phyloP scores from a whole-genome alignment of 2,888 invertebrate species.

The Ophonus ardosiacus region DNA sequence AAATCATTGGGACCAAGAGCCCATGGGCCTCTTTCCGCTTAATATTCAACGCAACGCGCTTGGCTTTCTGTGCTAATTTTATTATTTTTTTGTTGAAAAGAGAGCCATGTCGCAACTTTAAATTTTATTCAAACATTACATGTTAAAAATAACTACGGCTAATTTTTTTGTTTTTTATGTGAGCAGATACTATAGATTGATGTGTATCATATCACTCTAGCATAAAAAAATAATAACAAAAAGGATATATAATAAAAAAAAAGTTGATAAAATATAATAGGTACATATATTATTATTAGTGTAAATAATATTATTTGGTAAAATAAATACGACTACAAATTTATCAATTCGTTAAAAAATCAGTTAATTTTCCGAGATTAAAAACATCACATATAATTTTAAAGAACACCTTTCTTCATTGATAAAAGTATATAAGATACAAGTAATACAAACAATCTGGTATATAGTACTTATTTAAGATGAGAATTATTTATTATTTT shows the following conservation, averaged over 20 bases:
- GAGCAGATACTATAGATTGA: constrained; percentile 67
- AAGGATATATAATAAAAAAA: constrained; percentile 66
- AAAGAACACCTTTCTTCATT: constrained; percentile 73
- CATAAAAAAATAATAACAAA: constrained; percentile 63
- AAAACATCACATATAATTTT: constrained; percentile 76
- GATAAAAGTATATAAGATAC: constrained; percentile 74
- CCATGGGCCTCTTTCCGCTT: constrained; percentile 65
- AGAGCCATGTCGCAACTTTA: constrained; percentile 53
- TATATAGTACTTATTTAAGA: constrained; percentile 69
- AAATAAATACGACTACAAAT: constrained; percentile 70
- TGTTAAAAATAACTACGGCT: constrained; percentile 69
- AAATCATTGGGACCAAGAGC: constrained; percentile 65
- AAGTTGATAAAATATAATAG: constrained; percentile 65
- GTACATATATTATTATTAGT: constrained; percentile 66
- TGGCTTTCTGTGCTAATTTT: constrained; percentile 64
- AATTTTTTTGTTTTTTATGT: constrained; percentile 67
- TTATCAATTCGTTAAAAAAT: constrained; percentile 59
- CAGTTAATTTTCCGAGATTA: constrained; percentile 71
- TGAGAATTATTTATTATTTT: constrained; percentile 71
- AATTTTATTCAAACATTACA: constrained; percentile 64
- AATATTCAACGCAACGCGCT: constrained; percentile 73
- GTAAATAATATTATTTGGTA: constrained; percentile 73
- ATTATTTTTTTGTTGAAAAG: constrained; percentile 52
- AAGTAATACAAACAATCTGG: constrained; percentile 75
- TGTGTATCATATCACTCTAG: constrained; percentile 66